These are phyloP conservation scores for Paelopatides confundens DNA, from an alignment of 53 echinoderm and acorn worm species.

Conservation along the genomic window DNA sequence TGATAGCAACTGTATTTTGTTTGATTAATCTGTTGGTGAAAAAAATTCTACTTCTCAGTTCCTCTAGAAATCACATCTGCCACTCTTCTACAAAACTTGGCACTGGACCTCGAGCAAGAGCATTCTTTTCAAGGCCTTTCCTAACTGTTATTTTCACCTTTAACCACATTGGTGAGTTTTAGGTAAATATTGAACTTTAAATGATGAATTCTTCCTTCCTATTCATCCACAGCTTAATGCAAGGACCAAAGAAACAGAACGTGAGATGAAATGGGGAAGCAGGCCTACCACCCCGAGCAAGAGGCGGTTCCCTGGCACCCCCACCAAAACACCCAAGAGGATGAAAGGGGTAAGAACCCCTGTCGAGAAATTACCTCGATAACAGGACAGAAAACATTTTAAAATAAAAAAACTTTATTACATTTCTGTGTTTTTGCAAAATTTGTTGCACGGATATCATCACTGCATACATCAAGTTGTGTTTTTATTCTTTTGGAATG, in stretches of 20 bases:
- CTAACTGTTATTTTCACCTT: no score
- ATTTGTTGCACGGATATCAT: neutral
- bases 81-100: no score
- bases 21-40: no score
- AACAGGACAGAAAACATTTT: neutral
- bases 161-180: no score
- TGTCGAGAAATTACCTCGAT: neutral
- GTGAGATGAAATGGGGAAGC: constrained; percentile 96
- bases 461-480: constrained; percentile 14
- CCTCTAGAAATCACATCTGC: no score
- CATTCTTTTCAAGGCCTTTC: no score
- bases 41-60: no score
- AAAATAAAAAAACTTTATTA: no score
- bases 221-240: constrained; percentile 67
- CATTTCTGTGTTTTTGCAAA: neutral
- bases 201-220: no score
- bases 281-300: constrained; percentile 91
- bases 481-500: neutral
- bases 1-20: no score
- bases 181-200: no score
- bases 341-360: constrained; percentile 82
- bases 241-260: constrained; percentile 74
- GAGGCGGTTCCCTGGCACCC: constrained; percentile 79
- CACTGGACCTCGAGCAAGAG: no score
- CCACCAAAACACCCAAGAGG: constrained; percentile 88